phyloP scores from a whole-genome alignment of 2,888 invertebrate species.

The Dascillus cervinus region DNA sequence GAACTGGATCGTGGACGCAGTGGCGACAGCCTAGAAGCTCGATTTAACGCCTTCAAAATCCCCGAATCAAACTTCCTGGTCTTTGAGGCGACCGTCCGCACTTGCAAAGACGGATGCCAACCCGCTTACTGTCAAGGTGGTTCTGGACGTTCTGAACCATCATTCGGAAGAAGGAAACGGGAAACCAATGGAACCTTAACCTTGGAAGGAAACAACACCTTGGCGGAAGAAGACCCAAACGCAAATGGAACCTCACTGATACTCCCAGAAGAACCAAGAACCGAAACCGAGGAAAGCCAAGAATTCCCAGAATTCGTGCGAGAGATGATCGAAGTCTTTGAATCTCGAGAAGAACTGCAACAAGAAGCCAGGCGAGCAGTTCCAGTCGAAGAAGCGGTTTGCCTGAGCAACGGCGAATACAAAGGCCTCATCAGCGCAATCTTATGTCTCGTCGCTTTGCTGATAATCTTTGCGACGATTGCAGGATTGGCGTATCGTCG shows the following conservation, averaged over 20 bases:
- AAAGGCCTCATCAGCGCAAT: conserved; percentile 76
- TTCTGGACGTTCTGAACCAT: conserved; percentile 72
- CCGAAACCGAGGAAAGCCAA: conserved; percentile 46
- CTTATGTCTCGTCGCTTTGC: conserved; percentile 63
- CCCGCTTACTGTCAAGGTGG: conserved; percentile 81
- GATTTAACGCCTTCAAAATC: conserved; percentile 91
- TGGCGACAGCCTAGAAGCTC: conserved; percentile 80
- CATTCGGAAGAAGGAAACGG: conserved; percentile 66
- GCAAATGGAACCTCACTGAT: conserved; percentile 32
- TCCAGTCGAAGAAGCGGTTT: conserved; percentile 62
- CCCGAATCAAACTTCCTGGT: conserved; percentile 90
- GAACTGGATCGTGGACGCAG: conserved; percentile 79
- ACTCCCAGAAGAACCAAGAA: conserved; percentile 44
- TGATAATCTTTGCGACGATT: conserved; percentile 65
- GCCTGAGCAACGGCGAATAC: conserved; percentile 76
- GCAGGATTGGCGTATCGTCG: conserved; percentile 71
- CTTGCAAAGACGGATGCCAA: conserved; percentile 83
- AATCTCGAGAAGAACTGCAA: conserved; percentile 65
- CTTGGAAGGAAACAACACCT: conserved; percentile 22
- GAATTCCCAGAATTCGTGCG: conserved; percentile 63
- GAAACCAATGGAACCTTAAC: conserved; percentile 40
- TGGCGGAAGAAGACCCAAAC: conserved; percentile 24
- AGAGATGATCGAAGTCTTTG: conserved; percentile 86
- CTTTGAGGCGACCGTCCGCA: conserved; percentile 85
- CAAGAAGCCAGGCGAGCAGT: conserved; percentile 60